Percentiles rank a stretch among this genome's conserved stretches.
Conservation (phyloP, 2,888 invertebrate genomes). For the Agrochola circellaris region DNA sequence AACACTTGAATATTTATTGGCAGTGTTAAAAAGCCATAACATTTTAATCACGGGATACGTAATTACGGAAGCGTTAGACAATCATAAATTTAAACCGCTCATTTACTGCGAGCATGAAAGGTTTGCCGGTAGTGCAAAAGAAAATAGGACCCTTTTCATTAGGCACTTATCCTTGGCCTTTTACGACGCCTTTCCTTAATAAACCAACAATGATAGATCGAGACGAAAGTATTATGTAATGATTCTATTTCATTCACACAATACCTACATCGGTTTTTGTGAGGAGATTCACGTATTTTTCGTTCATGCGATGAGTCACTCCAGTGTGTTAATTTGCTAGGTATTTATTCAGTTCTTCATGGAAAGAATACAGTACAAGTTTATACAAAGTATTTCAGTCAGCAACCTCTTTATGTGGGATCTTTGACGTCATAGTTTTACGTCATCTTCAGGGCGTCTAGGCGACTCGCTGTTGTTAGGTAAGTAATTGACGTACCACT, state of each 20-base stretch:
- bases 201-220: conserved; percentile 17
- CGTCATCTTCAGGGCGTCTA: conserved; percentile 52
- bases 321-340: conserved; percentile 28
- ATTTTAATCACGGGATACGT: conserved; percentile 23
- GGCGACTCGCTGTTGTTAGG: conserved; percentile 18
- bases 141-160: neutral
- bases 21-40: conserved; percentile 27
- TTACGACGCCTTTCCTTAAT: conserved; percentile 1
- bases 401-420: conserved; percentile 33
- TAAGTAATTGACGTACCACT: conserved; percentile 22
- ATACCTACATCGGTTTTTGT: neutral
- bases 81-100: conserved; percentile 4
- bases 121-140: neutral
- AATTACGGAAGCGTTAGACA: conserved; percentile 17
- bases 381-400: conserved; percentile 36
- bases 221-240: conserved; percentile 9
- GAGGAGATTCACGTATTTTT: conserved; percentile 8
- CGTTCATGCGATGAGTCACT: conserved; percentile 31
- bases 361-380: conserved; percentile 33
- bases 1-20: conserved; percentile 23
- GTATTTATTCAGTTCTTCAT: conserved; percentile 36
- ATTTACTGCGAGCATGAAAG: conserved; percentile 7
- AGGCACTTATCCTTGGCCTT: neutral
- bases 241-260: conserved; percentile 16
- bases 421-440: conserved; percentile 54